Evolutionary conservation across 2,113 vertebrate species (phyloP).

Genomic region (Anguilla japonica): DNA sequence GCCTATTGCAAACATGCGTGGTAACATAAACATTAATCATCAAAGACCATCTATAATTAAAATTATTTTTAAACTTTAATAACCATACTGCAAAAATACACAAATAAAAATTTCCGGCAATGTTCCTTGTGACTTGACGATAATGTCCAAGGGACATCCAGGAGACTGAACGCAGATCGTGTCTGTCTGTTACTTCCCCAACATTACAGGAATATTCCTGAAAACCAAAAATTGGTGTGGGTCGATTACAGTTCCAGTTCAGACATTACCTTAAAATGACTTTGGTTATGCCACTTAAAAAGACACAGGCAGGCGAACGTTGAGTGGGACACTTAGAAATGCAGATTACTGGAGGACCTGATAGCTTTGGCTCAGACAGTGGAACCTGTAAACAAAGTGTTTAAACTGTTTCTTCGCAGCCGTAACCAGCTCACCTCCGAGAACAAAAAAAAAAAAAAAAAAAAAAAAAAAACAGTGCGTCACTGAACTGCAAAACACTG

Average conservation of each 20-base stretch:
- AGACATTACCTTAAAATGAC: background rate
- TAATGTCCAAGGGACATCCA: too few species aligned
- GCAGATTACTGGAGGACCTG: background rate
- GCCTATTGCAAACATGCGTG: too few species aligned
- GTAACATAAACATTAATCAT: too few species aligned
- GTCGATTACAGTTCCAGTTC: background rate
- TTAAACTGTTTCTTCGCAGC: background rate
- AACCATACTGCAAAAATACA: too few species aligned
- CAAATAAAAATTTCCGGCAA: too few species aligned
- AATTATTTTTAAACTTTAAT: too few species aligned
- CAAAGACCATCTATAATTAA: too few species aligned
- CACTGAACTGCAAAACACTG: background rate
- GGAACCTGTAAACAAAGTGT: background rate
- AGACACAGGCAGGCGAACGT: background rate
- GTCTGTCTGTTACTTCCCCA: too few species aligned
- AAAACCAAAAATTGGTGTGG: too few species aligned
- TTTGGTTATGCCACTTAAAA: background rate
- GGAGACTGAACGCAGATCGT: too few species aligned
- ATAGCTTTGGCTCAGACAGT: background rate
- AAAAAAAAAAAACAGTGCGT: background rate
- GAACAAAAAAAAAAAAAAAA: background rate
- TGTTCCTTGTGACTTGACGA: too few species aligned
- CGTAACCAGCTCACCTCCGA: constrained; percentile 12
- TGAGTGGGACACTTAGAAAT: background rate
- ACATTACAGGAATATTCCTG: too few species aligned